Evolutionary conservation across 2,797 vertebrate genomes (phyloP), one percentile per base, ranked within the genome.

Genomic region (Acanthiza pusilla): DNA sequence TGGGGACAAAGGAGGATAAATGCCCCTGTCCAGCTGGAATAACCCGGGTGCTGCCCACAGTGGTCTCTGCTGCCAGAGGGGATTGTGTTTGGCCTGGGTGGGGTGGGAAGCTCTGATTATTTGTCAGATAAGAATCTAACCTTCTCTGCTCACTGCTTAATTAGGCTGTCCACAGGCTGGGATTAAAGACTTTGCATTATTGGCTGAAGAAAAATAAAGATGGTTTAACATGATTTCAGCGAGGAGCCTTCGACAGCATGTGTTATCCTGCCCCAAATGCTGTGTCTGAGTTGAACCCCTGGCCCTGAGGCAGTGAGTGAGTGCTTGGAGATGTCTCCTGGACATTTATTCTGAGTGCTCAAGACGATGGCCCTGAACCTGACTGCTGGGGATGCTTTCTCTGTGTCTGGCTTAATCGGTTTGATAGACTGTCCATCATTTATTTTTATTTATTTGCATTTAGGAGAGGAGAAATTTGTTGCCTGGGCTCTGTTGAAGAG

Each of bases 361-460:
- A 13, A 81, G 81, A 76, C 1, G 57, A 82, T 94, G 92, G 67
- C 91, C n/a, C 1, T 89, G 93, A 96, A 94, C 68, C 63, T 95
- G 90, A 30, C 79, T 61, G 15, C 86, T n/a, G 63, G 91, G 83
- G 68, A 66, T 45, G 60, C 57, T 88, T 77, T 15, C 79, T 82
- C 66, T 48, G 14, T n/a, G 83, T 14, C 84, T 51, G 85, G 57
- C 70, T 76, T 72, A 90, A 89, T 90, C 42, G 1, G 29, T 82
- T 87, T 96, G 95, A 94, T 94, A 34, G 92, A 17, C 83, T 94
- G 91, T 72, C 96, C 50, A 26, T 95, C 88, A 85, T 76, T 66
- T 80, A 48, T 78, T 79, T 90, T 77, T 70, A 83, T 93, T 71
- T 75, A 57, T 68, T 63, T 92, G 32, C 60, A 4, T 61, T 93